Conservation (phyloP, 2,888 invertebrate species). For the Macrosiphum euphorbiae region DNA sequence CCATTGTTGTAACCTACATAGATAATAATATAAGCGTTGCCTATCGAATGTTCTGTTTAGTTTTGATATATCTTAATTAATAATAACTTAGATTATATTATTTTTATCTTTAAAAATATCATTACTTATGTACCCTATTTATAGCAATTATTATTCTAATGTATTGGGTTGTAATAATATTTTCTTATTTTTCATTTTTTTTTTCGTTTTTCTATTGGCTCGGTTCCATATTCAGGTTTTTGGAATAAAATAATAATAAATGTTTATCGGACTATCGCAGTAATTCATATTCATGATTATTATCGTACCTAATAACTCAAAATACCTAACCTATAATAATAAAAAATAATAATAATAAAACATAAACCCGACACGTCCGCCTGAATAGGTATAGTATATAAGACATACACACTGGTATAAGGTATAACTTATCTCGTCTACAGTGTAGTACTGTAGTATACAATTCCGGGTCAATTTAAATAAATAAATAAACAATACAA, state of each 20-base stretch:
- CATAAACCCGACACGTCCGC: neutral
- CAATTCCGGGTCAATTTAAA: neutral
- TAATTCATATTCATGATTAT: neutral
- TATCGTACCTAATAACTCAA: neutral
- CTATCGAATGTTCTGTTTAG: neutral
- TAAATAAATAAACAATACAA: neutral
- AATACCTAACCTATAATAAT: conserved; percentile 7
- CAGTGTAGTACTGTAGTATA: neutral
- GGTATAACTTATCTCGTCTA: neutral
- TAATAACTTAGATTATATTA: neutral
- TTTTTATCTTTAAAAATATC: neutral
- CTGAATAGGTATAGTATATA: neutral
- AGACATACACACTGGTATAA: neutral
- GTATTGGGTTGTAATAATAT: neutral
- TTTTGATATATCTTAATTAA: neutral
- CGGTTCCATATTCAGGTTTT: neutral
- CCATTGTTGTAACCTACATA: neutral
- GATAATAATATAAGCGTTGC: neutral
- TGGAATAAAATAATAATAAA: conserved; percentile 1
- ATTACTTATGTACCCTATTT: neutral
- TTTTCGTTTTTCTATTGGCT: neutral
- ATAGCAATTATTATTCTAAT: neutral
- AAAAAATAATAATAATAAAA: conserved; percentile 11
- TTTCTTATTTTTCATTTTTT: neutral
- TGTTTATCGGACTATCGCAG: neutral